Conservation (phyloP, 2,113 vertebrate species). For the Nesoenas mayeri region DNA sequence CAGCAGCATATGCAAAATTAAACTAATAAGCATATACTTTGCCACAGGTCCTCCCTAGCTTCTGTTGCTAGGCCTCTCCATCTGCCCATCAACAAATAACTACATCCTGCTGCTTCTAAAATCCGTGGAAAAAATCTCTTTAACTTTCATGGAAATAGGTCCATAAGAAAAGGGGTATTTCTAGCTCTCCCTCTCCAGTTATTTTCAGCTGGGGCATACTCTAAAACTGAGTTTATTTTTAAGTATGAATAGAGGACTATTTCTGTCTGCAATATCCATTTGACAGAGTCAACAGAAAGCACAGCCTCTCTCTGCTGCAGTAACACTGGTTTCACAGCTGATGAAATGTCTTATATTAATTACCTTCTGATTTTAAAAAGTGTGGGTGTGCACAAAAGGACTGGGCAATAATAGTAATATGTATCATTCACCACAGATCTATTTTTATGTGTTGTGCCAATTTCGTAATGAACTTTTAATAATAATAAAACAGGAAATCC, state of each 20-base stretch:
- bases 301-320: conserved; percentile 7
- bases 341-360: neutral
- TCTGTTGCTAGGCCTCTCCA: conserved; percentile 16
- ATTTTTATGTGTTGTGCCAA: conserved; percentile 64
- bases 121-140: conserved; percentile 2
- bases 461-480: conserved; percentile 62
- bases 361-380: conserved; percentile 5
- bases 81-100: conserved; percentile 37
- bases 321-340: neutral
- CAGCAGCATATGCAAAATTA: conserved; percentile 10
- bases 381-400: neutral
- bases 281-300: conserved; percentile 22
- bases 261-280: conserved; percentile 20
- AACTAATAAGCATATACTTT: conserved; percentile 50
- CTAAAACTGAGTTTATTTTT: conserved; percentile 41
- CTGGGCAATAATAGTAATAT: neutral
- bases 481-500: conserved; percentile 54
- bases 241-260: conserved; percentile 32
- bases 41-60: conserved; percentile 15
- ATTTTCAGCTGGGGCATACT: conserved; percentile 45
- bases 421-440: conserved; percentile 38
- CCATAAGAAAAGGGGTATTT: conserved; percentile 19
- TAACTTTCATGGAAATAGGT: conserved; percentile 1
- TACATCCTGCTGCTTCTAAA: neutral
- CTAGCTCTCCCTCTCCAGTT: conserved; percentile 3